These are phyloP conservation scores for Myopa testacea DNA, from an alignment of 2,888 invertebrate species.

Conservation along the genomic window DNA sequence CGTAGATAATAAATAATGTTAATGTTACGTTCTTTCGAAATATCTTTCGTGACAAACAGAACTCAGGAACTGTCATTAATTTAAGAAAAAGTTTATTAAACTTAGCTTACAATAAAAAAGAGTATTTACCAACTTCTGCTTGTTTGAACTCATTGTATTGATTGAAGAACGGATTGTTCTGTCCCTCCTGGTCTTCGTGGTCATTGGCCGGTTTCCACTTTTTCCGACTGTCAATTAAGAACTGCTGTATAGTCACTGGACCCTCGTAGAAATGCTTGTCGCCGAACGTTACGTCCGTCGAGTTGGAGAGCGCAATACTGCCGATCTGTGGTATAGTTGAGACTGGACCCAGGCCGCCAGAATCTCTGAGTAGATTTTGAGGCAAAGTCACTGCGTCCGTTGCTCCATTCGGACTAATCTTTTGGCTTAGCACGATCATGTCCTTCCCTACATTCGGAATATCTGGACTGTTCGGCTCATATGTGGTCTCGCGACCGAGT, in stretches of 20 bases:
- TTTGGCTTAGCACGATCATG: conserved; percentile 57
- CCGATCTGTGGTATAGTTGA: conserved; percentile 69
- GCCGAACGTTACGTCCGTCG: conserved; percentile 80
- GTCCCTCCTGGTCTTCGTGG: conserved; percentile 52
- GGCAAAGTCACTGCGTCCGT: conserved; percentile 42
- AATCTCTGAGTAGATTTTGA: conserved; percentile 52
- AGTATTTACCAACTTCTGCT: conserved; percentile 34
- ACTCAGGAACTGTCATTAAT: too few species aligned
- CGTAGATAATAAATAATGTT: too few species aligned
- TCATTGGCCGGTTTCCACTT: conserved; percentile 55
- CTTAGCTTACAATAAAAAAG: too few species aligned
- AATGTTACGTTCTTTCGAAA: too few species aligned
- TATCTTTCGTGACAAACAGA: too few species aligned
- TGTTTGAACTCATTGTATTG: conserved; percentile 26
- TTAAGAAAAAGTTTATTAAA: too few species aligned
- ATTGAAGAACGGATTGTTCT: conserved; percentile 59
- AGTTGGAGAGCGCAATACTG: conserved; percentile 76
- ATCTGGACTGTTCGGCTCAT: conserved; percentile 54
- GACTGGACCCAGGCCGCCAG: conserved; percentile 39
- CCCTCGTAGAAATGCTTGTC: conserved; percentile 83
- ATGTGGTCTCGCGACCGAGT: conserved; percentile 61
- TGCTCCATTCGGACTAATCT: conserved; percentile 49
- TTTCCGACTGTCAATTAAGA: conserved; percentile 71
- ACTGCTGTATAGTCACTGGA: conserved; percentile 82
- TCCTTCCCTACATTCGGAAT: conserved; percentile 59